Base-by-base conservation (phyloP, 1,140 invertebrate genomes). In the Xylocopa sonorina region DNA sequence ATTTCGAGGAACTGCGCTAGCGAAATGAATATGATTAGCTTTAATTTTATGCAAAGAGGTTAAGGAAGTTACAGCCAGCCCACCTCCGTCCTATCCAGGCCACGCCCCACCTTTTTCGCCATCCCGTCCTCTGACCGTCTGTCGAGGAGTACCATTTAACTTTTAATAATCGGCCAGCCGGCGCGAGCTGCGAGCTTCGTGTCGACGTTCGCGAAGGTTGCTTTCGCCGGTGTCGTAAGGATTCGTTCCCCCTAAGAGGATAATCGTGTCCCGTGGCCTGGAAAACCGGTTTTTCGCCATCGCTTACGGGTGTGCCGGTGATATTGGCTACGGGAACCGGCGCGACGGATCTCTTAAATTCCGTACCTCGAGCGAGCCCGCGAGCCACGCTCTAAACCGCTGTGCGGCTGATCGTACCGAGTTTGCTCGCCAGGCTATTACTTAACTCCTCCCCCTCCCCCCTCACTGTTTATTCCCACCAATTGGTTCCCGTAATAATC, bases 121-220 rank as follows among this genome's bases (percentile, higher is more conserved):
- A 12, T 48, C 32, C 18, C 29, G 14, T 55, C n/a, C 43, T 24
- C 6, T 3, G 21, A 18, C 18, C 27, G 18, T 1, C 41, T 18
- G 24, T 32, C 5, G 12, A 10, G 38, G 53, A 53, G 62, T 29
- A 48, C 38, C 29, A 57, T 50, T 84, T 69, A 83, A 74, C 83
- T 85, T 85, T 85, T 85, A 85, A 85, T 78, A 72, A 81, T 73
- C 63, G 46, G 74, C 34, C 68, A 32, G 71, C 29, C 57, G n/a
- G 24, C 41, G 51, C 50, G 76, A 80, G 43, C 60, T 18, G 41
- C n/a, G 16, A 64, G 29, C 41, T 51, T 80, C 32, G 50, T 50
- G 67, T 71, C 46, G 60, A 14, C 60, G 50, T 58, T 74, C 34
- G 55, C 18, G 53, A 46, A 75, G 60, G 27, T 51, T 48, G 18